Percentiles rank a stretch among this genome's conserved stretches.
Evolutionary conservation across 2,888 invertebrate genomes (phyloP).

Genomic region (Drosophila dives): DNA sequence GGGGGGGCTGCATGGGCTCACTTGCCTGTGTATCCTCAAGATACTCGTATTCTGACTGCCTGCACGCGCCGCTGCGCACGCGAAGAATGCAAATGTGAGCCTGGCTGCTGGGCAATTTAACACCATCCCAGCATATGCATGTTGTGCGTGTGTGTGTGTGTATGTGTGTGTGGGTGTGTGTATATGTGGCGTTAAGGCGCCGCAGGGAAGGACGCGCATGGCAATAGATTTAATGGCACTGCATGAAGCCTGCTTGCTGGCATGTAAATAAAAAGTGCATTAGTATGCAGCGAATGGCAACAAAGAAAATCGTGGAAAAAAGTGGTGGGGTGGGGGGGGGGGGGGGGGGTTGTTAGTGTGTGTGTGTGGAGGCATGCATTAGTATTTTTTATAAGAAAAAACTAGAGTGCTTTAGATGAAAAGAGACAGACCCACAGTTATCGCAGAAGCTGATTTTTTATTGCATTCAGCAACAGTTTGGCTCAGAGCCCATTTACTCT

Average conservation of each 20-base stretch:
- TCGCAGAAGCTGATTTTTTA: slow-evolving; percentile 71
- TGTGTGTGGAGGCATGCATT: slow-evolving; percentile 1
- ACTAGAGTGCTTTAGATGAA: background rate
- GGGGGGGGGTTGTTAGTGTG: no score
- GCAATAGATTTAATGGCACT: slow-evolving; percentile 59
- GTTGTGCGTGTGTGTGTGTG: background rate
- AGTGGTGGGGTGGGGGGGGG: background rate
- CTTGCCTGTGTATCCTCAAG: slow-evolving; percentile 54
- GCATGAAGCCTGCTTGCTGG: slow-evolving; percentile 27
- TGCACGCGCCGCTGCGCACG: slow-evolving; percentile 49
- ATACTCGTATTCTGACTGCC: slow-evolving; percentile 52
- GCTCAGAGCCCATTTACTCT: slow-evolving; percentile 1
- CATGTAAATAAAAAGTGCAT: slow-evolving; percentile 63
- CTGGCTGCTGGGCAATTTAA: slow-evolving; percentile 78
- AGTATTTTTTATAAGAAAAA: slow-evolving; percentile 25
- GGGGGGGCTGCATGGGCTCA: background rate
- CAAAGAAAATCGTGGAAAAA: slow-evolving; percentile 18
- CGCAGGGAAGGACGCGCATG: slow-evolving; percentile 26
- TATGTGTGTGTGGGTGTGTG: no score
- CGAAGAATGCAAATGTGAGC: slow-evolving; percentile 68
- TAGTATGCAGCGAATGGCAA: slow-evolving; percentile 45
- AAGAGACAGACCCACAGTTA: slow-evolving; percentile 15
- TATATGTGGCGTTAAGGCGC: slow-evolving; percentile 15
- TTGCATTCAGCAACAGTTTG: slow-evolving; percentile 75
- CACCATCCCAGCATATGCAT: slow-evolving; percentile 46